phyloP scores from a whole-genome alignment of 2,797 vertebrate species.

The Rhynchonycteris naso region DNA sequence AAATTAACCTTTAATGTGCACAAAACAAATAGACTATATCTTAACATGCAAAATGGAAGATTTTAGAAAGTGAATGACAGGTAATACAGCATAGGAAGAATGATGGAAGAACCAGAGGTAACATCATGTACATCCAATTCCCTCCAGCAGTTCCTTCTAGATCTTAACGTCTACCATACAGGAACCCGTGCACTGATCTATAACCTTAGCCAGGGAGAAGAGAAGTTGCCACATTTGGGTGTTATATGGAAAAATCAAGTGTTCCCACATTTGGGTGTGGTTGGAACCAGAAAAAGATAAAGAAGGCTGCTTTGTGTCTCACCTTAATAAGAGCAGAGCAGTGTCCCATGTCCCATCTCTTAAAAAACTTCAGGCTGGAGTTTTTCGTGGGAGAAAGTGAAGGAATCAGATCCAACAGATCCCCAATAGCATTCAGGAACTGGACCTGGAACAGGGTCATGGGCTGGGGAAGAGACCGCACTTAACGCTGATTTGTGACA shows the following conservation, averaged over 20 bases:
- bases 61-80: background rate
- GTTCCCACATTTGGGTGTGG: too few relatives aligned
- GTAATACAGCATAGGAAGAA: background rate
- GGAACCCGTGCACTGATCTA: background rate
- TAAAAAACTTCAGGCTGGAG: slow-evolving; percentile 60
- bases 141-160: background rate
- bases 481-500: background rate
- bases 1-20: slow-evolving; percentile 7
- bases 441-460: slow-evolving; percentile 90
- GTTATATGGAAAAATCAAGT: background rate
- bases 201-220: background rate
- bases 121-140: background rate
- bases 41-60: background rate
- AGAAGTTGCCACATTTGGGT: background rate
- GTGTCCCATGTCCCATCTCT: slow-evolving; percentile 91
- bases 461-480: slow-evolving; percentile 84
- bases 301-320: slow-evolving; percentile 57
- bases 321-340: slow-evolving; percentile 97
- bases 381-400: slow-evolving; percentile 83
- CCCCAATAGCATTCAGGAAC: slow-evolving; percentile 93
- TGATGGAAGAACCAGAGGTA: background rate
- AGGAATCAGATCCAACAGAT: slow-evolving; percentile 94
- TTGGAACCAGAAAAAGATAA: background rate
- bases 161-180: background rate
- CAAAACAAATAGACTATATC: background rate